phyloP scores from a whole-genome alignment of 2,888 invertebrate species.

The Chymomyza fuscimana region DNA sequence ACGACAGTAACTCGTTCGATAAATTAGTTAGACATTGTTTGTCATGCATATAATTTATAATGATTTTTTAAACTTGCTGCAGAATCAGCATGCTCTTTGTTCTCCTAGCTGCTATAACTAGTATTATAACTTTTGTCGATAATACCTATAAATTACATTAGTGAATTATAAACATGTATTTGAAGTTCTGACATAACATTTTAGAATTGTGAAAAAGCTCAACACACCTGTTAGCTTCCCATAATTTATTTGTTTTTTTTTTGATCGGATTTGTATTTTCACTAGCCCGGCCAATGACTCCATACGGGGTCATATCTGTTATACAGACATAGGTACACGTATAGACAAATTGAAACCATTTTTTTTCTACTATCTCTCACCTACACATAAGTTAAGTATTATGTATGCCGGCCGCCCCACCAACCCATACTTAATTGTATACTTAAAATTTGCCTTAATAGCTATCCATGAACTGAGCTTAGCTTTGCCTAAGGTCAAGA shows the following conservation, averaged over 20 bases:
- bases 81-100: too few relatives aligned
- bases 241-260: constrained; percentile 10
- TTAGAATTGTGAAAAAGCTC: neutral
- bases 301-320: neutral
- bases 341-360: neutral
- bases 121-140: neutral
- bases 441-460: neutral
- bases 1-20: too few relatives aligned
- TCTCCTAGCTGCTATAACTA: too few relatives aligned
- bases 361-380: neutral
- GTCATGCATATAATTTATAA: too few relatives aligned
- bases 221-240: constrained; percentile 11
- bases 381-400: neutral
- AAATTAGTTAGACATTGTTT: too few relatives aligned
- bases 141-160: neutral
- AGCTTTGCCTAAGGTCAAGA: neutral
- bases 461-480: neutral
- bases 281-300: constrained; percentile 1
- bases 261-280: constrained; percentile 16
- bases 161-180: neutral
- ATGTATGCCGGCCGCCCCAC: neutral
- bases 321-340: neutral
- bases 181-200: neutral
- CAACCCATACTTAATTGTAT: neutral
- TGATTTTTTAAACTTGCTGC: too few relatives aligned